Evolutionary conservation across 2,888 invertebrate genomes (phyloP).

Genomic region (Lapara coniferarum): DNA sequence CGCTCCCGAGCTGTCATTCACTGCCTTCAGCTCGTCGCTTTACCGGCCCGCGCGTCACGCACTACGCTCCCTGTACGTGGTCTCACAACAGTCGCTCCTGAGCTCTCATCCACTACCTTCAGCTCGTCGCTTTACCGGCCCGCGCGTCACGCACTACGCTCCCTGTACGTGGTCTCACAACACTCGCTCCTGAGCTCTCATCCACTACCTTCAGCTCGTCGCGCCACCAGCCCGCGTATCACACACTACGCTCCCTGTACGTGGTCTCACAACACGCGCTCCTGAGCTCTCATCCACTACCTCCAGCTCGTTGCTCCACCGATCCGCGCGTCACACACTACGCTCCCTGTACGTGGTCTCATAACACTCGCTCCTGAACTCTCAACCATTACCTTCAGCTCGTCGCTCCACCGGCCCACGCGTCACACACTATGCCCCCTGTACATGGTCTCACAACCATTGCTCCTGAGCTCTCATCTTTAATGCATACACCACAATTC

Average conservation of each 20-base stretch:
- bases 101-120: constrained; percentile 12
- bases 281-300: constrained; percentile 6
- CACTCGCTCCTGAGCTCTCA: constrained; percentile 15
- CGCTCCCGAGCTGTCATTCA: constrained; percentile 11
- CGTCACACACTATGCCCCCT: background rate
- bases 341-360: too few relatives aligned
- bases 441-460: background rate
- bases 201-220: constrained; percentile 15
- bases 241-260: background rate
- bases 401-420: background rate
- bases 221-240: background rate
- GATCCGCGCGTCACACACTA: background rate
- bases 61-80: constrained; percentile 11
- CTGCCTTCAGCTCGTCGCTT: constrained; percentile 17
- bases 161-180: constrained; percentile 1
- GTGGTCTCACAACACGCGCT: background rate
- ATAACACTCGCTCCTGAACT: background rate
- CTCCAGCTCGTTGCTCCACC: background rate
- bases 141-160: constrained; percentile 7
- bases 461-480: background rate
- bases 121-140: constrained; percentile 12
- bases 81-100: constrained; percentile 16
- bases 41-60: background rate
- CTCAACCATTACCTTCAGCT: background rate
- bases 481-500: background rate